phyloP scores from a whole-genome alignment of 2,888 invertebrate genomes.

The Chloroclysta siterata region DNA sequence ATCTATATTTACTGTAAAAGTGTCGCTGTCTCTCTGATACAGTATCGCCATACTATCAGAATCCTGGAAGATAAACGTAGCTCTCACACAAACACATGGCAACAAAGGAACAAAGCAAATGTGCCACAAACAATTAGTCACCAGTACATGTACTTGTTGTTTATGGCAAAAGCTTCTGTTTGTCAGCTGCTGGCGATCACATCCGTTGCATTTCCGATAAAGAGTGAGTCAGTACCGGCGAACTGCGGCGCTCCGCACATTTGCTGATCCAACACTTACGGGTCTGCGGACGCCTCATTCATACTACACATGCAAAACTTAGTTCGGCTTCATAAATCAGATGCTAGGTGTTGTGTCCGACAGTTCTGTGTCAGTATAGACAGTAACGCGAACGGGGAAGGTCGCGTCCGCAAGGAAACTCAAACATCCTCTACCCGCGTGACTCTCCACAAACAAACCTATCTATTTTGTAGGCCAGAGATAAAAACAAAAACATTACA shows the following conservation, averaged over 20 bases:
- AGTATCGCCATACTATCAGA: conserved; percentile 50
- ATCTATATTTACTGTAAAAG: conserved; percentile 25
- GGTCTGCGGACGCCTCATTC: conserved; percentile 55
- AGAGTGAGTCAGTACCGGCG: conserved; percentile 68
- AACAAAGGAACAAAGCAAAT: conserved; percentile 79
- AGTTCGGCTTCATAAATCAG: conserved; percentile 56
- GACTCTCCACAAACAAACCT: conserved; percentile 61
- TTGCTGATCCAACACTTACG: conserved; percentile 57
- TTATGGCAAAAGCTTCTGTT: conserved; percentile 69
- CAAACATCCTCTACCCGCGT: conserved; percentile 52
- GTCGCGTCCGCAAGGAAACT: conserved; percentile 53
- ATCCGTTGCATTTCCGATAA: conserved; percentile 80
- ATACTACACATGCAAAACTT: conserved; percentile 51
- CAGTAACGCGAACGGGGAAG: conserved; percentile 56
- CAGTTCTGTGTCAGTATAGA: conserved; percentile 57
- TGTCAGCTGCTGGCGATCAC: conserved; percentile 70
- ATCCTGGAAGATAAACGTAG: conserved; percentile 47
- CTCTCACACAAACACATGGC: conserved; percentile 52
- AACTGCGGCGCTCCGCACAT: conserved; percentile 42
- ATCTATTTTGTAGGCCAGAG: conserved; percentile 57
- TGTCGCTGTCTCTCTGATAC: conserved; percentile 43
- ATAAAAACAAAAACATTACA: conserved; percentile 71
- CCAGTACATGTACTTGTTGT: conserved; percentile 60
- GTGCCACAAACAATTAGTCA: conserved; percentile 71
- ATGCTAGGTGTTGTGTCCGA: conserved; percentile 54